phyloP scores from a whole-genome alignment of 2,113 vertebrate species.

The pig (Sus scrofa) region T2T-Sscrofa CM000818.6:51966501-51967000 shows the following conservation, averaged over 20 bases:
- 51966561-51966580: too few species aligned
- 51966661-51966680: neutral
- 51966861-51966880: neutral
- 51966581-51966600: too few species aligned
- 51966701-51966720: neutral
- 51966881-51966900: neutral
- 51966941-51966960: neutral
- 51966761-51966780: neutral
- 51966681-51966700: neutral
- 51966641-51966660: too few species aligned
- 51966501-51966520: too few species aligned
- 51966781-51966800: neutral
- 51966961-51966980: neutral
- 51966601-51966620: too few species aligned
- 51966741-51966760: neutral
- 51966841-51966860: neutral
- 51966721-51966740: neutral
- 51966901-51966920: neutral
- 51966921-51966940: neutral
- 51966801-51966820: neutral
- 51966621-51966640: too few species aligned
- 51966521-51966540: too few species aligned
- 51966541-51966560: too few species aligned
- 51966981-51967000: neutral
- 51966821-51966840: neutral